Evolutionary conservation across 2,113 vertebrate genomes (phyloP).

Genomic region (Crotalus horridus): DNA sequence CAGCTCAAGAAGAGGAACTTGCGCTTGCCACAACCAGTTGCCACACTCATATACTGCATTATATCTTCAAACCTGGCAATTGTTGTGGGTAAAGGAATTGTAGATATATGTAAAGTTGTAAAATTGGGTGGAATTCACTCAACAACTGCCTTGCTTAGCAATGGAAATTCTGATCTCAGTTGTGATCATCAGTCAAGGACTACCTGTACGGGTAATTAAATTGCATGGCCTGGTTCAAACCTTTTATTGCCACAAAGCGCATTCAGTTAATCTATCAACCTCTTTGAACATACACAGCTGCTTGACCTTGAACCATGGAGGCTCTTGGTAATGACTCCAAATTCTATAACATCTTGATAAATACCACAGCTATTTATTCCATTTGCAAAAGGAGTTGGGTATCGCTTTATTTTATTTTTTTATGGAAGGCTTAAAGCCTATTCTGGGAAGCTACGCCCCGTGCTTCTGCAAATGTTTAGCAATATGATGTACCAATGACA

Average conservation of each 20-base stretch:
- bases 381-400: not conserved
- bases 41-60: not conserved
- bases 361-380: not conserved
- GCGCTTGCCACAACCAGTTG: not conserved
- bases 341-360: not conserved
- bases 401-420: not conserved
- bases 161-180: not conserved
- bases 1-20: not conserved
- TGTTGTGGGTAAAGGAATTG: not conserved
- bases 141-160: not conserved
- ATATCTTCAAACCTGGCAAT: not conserved
- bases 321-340: not conserved
- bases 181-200: not conserved
- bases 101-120: not conserved
- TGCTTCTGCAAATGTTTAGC: not conserved
- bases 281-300: not conserved
- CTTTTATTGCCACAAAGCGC: not conserved
- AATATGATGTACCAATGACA: slow-evolving; percentile 45
- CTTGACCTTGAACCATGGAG: not conserved
- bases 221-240: not conserved
- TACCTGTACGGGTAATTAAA: not conserved
- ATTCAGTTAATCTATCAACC: slow-evolving; percentile 6
- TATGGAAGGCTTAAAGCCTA: not conserved
- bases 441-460: slow-evolving; percentile 25
- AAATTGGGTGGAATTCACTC: not conserved